Conservation (phyloP, 1,140 invertebrate species). For the Mya arenaria region DNA sequence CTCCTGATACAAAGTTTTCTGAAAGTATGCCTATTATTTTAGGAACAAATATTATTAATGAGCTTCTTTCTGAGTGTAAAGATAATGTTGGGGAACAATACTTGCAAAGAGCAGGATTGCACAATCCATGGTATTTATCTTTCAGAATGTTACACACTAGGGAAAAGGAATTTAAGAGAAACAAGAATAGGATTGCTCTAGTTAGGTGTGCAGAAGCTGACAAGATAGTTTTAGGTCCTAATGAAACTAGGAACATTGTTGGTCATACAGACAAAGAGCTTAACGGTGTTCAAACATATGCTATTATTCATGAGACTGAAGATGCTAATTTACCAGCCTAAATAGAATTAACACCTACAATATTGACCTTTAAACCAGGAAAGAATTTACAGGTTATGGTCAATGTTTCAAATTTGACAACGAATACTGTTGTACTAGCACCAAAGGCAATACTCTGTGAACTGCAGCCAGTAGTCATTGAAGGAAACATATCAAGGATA, state of each 20-base stretch:
- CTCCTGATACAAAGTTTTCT: slow-evolving; percentile 13
- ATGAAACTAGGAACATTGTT: slow-evolving; percentile 10
- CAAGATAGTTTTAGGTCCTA: slow-evolving; percentile 45
- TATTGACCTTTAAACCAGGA: slow-evolving; percentile 29
- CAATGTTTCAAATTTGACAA: slow-evolving; percentile 46
- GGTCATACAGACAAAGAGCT: slow-evolving; percentile 41
- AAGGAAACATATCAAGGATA: neutral
- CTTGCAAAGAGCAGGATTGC: slow-evolving; percentile 33
- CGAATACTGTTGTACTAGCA: slow-evolving; percentile 37
- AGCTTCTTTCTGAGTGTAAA: slow-evolving; percentile 20
- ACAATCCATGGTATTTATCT: slow-evolving; percentile 38
- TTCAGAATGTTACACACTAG: slow-evolving; percentile 41
- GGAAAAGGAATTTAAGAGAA: slow-evolving; percentile 34
- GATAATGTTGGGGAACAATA: slow-evolving; percentile 29
- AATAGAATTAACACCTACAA: slow-evolving; percentile 44
- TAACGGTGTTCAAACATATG: slow-evolving; percentile 36
- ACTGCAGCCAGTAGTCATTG: slow-evolving; percentile 48
- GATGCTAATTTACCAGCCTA: slow-evolving; percentile 19
- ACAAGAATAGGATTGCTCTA: slow-evolving; percentile 31
- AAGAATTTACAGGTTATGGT: slow-evolving; percentile 34
- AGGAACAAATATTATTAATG: slow-evolving; percentile 48
- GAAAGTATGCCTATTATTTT: slow-evolving; percentile 31
- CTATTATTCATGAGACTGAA: slow-evolving; percentile 48
- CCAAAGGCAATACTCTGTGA: slow-evolving; percentile 56
- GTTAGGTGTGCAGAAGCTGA: slow-evolving; percentile 14